Conservation (phyloP, 2,888 invertebrate genomes). For the Kryphioiulus occultus region DNA sequence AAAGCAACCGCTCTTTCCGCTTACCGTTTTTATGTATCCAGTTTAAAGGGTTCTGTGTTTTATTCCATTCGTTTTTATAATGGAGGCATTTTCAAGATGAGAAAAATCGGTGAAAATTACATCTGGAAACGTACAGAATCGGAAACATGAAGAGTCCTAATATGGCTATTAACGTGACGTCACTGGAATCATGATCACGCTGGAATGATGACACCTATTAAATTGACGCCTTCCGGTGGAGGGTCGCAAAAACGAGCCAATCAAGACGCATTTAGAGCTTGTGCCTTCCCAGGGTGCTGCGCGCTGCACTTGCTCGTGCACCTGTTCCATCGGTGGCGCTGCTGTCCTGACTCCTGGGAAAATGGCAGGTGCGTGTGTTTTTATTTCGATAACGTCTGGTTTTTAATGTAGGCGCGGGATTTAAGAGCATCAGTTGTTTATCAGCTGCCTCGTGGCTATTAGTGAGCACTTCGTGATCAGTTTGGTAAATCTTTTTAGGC, state of each 20-base stretch:
- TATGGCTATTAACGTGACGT: not conserved
- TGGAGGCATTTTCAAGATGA: too few species aligned
- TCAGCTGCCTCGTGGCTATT: not conserved
- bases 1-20: too few species aligned
- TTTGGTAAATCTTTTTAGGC: not conserved
- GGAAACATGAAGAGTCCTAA: too few species aligned
- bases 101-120: too few species aligned
- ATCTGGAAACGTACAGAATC: too few species aligned
- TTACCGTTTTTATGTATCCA: too few species aligned
- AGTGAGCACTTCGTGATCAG: not conserved
- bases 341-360: not conserved
- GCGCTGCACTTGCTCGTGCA: slow-evolving; percentile 20
- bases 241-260: too few species aligned
- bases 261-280: too few species aligned
- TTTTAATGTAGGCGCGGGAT: slow-evolving; percentile 5
- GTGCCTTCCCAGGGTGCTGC: not conserved
- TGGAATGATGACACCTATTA: too few species aligned
- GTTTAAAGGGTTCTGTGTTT: too few species aligned
- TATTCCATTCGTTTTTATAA: too few species aligned
- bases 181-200: not conserved
- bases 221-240: too few species aligned
- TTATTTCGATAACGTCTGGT: not conserved
- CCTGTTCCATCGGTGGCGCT: not conserved
- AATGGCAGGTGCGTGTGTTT: slow-evolving; percentile 37
- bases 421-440: not conserved